Evolutionary conservation across 30 jellyfish, hydroid and myxozoan species (phyloP).

Genomic region (Rhopilema esculentum): DNA sequence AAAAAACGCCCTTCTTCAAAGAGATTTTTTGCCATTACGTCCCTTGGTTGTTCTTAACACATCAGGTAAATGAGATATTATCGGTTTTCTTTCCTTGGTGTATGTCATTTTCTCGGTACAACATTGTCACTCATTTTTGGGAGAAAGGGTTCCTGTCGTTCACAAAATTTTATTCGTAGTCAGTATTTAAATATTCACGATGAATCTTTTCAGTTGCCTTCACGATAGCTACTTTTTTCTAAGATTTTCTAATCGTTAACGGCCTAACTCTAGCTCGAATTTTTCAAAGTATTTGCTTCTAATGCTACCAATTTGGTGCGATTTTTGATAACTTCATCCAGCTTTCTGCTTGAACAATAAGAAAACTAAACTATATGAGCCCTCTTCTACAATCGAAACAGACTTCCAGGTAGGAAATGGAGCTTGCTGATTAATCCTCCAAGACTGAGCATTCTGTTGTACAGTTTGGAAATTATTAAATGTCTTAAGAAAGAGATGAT

Average conservation of each 20-base stretch:
- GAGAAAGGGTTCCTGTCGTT: constrained; percentile 34
- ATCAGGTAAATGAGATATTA: constrained; percentile 26
- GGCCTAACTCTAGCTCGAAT: constrained; percentile 27
- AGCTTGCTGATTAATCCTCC: constrained; percentile 37
- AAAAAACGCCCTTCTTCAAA: too few relatives aligned
- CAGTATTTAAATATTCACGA: constrained; percentile 50
- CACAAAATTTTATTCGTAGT: constrained; percentile 21
- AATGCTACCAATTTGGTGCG: constrained; percentile 32
- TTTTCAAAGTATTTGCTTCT: constrained; percentile 34
- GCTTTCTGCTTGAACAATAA: constrained; percentile 40
- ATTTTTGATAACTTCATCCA: constrained; percentile 50
- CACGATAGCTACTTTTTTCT: constrained; percentile 39
- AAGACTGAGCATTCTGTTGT: constrained; percentile 47
- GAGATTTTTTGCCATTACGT: too few relatives aligned
- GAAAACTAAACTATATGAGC: constrained; percentile 30
- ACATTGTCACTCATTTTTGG: constrained; percentile 30
- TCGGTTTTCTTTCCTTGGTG: constrained; percentile 38
- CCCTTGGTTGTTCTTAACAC: constrained; percentile 18
- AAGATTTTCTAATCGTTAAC: constrained; percentile 64
- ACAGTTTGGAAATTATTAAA: constrained; percentile 28
- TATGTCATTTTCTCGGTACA: too few relatives aligned
- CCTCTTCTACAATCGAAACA: constrained; percentile 18
- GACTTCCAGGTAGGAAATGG: constrained; percentile 29
- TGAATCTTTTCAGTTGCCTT: constrained; percentile 57
- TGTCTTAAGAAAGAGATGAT: constrained; percentile 55